Evolutionary conservation across 2,113 vertebrate species (phyloP).

Genomic region (Strix uralensis): DNA sequence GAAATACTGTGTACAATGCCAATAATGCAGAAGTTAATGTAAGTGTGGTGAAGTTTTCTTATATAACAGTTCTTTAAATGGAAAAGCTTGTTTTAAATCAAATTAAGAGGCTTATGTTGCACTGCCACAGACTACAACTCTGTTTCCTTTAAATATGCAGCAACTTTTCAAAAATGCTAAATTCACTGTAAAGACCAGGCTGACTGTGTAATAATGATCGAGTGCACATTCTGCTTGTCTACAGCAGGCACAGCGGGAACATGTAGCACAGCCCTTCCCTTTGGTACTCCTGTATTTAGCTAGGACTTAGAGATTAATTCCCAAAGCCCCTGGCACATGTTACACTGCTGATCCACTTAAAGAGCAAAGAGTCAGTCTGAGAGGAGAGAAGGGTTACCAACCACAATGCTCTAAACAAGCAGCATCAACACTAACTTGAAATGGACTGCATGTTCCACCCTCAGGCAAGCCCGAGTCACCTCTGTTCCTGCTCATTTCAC

Average conservation of each 20-base stretch:
- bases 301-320: constrained; percentile 10
- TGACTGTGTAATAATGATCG: background rate
- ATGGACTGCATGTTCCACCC: background rate
- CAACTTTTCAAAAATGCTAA: background rate
- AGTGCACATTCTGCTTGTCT: background rate
- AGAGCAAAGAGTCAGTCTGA: background rate
- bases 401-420: background rate
- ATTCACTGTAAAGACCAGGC: background rate
- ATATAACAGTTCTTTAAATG: background rate
- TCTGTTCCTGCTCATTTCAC: background rate
- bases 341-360: background rate
- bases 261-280: background rate
- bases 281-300: background rate
- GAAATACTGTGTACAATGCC: background rate
- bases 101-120: background rate
- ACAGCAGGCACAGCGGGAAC: background rate
- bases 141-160: background rate
- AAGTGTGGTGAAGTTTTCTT: background rate
- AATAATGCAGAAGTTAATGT: background rate
- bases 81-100: background rate
- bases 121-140: background rate
- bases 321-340: background rate
- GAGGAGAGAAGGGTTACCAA: background rate
- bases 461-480: background rate
- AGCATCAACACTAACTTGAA: background rate